Conservation (phyloP, 2,113 vertebrate species). For the Misgurnus mizolepis region DNA sequence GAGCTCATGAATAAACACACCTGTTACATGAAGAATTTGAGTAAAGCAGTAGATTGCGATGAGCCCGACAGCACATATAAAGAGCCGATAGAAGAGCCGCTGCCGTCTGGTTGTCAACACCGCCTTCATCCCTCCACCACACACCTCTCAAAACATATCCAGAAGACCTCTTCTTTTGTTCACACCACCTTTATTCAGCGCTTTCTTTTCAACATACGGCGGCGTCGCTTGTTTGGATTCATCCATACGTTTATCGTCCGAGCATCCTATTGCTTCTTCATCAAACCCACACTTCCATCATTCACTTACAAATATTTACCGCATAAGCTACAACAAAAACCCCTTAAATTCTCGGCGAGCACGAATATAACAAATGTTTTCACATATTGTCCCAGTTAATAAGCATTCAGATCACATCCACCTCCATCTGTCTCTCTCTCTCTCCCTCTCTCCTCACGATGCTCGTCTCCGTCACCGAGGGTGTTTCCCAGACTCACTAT, state of each 20-base stretch:
- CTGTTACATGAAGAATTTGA: constrained; percentile 63
- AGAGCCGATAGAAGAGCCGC: constrained; percentile 68
- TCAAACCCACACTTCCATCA: not conserved
- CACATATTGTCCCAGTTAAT: constrained; percentile 10
- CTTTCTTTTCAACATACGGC: constrained; percentile 16
- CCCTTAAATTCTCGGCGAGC: not conserved
- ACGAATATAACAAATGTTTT: no score
- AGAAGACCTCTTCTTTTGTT: constrained; percentile 26
- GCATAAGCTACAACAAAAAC: not conserved
- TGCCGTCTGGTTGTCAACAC: constrained; percentile 66
- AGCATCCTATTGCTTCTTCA: constrained; percentile 39
- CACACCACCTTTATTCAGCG: not conserved
- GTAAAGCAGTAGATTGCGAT: constrained; percentile 65
- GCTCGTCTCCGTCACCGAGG: constrained; percentile 42
- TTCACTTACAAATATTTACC: not conserved
- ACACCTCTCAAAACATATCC: constrained; percentile 68
- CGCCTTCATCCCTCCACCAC: constrained; percentile 69
- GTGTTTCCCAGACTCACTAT: constrained; percentile 48
- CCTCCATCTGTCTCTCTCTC: constrained; percentile 21
- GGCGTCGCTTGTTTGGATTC: constrained; percentile 15
- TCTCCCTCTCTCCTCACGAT: not conserved
- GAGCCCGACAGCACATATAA: constrained; percentile 67
- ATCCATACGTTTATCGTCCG: constrained; percentile 32
- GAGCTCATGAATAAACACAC: constrained; percentile 56
- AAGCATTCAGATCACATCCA: constrained; percentile 26